Percentiles rank a stretch among this genome's conserved stretches.
phyloP scores from a whole-genome alignment of 2,797 vertebrate genomes.

The Corythornis leucogaster region DNA sequence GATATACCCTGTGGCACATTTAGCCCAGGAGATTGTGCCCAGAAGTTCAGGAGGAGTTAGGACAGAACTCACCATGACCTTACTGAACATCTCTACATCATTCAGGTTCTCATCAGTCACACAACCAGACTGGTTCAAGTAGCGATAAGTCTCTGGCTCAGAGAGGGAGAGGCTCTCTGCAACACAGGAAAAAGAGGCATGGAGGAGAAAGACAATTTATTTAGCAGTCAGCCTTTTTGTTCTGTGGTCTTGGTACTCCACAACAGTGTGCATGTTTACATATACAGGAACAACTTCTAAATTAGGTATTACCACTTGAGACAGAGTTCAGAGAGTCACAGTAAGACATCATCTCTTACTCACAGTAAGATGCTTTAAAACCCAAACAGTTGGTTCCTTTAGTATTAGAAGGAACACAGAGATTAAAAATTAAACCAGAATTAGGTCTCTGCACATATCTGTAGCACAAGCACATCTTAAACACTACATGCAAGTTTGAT shows the following conservation, averaged over 20 bases:
- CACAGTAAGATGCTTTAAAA: neutral
- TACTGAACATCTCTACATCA: slow-evolving; percentile 86
- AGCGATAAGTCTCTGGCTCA: slow-evolving; percentile 85
- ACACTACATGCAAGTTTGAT: neutral
- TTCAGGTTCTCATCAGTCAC: slow-evolving; percentile 84
- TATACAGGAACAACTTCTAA: neutral
- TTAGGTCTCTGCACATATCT: neutral
- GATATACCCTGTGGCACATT: neutral
- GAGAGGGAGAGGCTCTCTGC: slow-evolving; percentile 81
- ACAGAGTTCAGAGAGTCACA: neutral
- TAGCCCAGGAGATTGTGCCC: neutral
- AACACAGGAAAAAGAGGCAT: neutral
- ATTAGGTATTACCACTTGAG: neutral
- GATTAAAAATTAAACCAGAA: neutral
- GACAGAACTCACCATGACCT: slow-evolving; percentile 86
- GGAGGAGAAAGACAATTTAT: neutral
- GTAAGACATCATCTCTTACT: neutral
- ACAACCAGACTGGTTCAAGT: slow-evolving; percentile 90
- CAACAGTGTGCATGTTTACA: neutral
- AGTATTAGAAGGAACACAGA: neutral
- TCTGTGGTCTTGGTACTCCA: neutral
- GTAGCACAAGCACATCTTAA: neutral
- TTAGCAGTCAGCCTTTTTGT: neutral
- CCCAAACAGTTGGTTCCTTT: neutral
- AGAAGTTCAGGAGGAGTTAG: neutral